Base-by-base conservation (phyloP, 1,140 invertebrate genomes). In the Ladona fulva region DNA sequence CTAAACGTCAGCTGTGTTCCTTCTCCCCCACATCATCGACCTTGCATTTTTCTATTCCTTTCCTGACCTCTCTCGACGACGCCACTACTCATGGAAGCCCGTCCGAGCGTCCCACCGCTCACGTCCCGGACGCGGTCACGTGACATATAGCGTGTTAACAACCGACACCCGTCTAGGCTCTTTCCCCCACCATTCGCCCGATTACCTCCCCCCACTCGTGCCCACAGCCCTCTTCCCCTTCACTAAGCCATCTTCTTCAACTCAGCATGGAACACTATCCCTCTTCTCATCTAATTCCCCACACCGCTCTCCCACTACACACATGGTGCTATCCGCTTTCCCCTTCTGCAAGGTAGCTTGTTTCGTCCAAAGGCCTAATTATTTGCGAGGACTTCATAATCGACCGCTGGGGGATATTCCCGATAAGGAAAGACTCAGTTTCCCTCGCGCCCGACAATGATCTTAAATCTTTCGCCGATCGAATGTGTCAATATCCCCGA, bases 61-160 rank as follows among this genome's bases (percentile, higher is more conserved):
- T 52, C 44, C 44, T 19, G 10, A 11, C 52, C 52, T 66, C n/a
- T 22, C 52, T 66, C 1, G 1, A 66, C 52, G 29, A 37, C 52
- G 52, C 52, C n/a, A 16, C 52, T 22, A 66, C 52, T 22, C 14
- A 22, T 66, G 52, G 52, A 66, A 66, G 52, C 52, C 52, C 14
- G 52, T 66, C 52, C 16, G n/a, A 66, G 52, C 52, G 52, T 66
- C 52, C 52, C 3, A 66, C 52, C 52, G n/a, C 52, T 66, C n/a
- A 19, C 52, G 52, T 66, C 3, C 52, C 16, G 52, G 52, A 66
- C 52, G 52, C 52, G 52, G 52, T 66, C 52, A 66, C 52, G 52
- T 66, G 52, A 66, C 52, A 66, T 66, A 66, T 66, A 66, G 52
- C 52, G 52, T 66, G 52, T 66, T 66, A 66, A 66, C 52, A 66